These are phyloP conservation scores for Odontamblyopus rebecca DNA, from an alignment of 2,797 vertebrate genomes.

Conservation along the genomic window DNA sequence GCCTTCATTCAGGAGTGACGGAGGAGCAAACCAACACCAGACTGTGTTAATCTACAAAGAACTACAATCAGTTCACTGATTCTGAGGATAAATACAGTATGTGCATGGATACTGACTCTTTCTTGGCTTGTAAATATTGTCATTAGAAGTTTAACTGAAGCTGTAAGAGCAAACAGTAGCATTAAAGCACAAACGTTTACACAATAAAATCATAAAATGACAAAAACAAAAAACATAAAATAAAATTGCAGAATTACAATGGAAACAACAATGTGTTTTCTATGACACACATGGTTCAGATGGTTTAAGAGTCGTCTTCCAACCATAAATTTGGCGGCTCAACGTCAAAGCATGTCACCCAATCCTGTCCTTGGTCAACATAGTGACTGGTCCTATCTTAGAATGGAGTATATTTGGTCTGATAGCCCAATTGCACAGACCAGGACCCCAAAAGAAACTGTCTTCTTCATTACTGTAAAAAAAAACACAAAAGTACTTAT, in stretches of 20 bases:
- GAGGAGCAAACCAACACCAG: slow-evolving; percentile 42
- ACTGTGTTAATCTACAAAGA: slow-evolving; percentile 43
- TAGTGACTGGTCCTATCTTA: background rate
- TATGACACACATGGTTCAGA: background rate
- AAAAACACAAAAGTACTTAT: background rate
- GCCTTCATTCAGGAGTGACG: slow-evolving; percentile 53
- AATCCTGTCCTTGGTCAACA: background rate
- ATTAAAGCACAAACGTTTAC: background rate
- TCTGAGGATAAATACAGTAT: background rate
- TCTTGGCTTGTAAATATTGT: background rate
- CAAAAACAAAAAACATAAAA: background rate
- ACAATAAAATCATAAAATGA: background rate
- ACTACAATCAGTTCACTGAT: slow-evolving; percentile 9
- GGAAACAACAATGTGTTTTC: background rate
- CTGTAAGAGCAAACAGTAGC: background rate
- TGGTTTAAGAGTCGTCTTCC: background rate
- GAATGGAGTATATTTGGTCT: background rate
- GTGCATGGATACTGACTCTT: background rate
- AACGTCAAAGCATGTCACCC: background rate
- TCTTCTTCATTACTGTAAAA: background rate
- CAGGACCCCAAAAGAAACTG: background rate
- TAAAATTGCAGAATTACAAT: background rate
- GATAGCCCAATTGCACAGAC: background rate
- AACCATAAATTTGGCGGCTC: no score
- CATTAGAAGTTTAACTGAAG: background rate